Conservation (phyloP, 2,113 vertebrate species). For the Percina caprodes region DNA sequence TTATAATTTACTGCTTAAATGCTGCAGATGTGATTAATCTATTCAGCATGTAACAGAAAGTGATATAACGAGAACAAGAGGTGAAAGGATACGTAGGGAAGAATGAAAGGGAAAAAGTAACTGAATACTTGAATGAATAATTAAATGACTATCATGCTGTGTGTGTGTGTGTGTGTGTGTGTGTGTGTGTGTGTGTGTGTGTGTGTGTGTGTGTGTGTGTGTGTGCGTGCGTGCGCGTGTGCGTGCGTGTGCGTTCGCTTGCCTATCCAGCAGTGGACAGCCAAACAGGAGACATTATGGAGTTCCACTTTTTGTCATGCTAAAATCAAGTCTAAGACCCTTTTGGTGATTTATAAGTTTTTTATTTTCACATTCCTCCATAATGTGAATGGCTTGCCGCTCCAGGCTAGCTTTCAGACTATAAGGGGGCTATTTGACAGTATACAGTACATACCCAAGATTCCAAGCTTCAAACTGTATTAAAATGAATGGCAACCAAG, state of each 20-base stretch:
- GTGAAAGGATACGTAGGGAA: constrained; percentile 54
- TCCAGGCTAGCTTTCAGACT: neutral
- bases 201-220: constrained; percentile 11
- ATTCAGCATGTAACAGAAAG: constrained; percentile 34
- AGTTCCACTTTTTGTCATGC: neutral
- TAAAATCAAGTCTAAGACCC: neutral
- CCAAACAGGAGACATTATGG: neutral
- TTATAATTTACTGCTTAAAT: constrained; percentile 4
- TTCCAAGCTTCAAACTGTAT: neutral
- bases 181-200: constrained; percentile 31
- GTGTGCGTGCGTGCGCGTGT: neutral
- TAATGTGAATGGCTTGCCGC: neutral
- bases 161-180: neutral
- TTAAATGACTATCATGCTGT: constrained; percentile 61
- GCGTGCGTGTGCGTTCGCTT: too few species aligned
- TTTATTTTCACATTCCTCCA: neutral
- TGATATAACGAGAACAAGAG: constrained; percentile 49
- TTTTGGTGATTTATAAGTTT: neutral
- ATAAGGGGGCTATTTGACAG: neutral
- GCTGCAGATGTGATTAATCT: constrained; percentile 49
- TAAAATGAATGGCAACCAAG: neutral
- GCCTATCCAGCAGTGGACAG: neutral
- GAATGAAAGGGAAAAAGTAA: constrained; percentile 57
- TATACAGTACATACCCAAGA: neutral
- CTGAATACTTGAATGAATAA: constrained; percentile 77